Evolutionary conservation across 2,113 vertebrate species (phyloP).

Genomic region (Irena cyanogastra): DNA sequence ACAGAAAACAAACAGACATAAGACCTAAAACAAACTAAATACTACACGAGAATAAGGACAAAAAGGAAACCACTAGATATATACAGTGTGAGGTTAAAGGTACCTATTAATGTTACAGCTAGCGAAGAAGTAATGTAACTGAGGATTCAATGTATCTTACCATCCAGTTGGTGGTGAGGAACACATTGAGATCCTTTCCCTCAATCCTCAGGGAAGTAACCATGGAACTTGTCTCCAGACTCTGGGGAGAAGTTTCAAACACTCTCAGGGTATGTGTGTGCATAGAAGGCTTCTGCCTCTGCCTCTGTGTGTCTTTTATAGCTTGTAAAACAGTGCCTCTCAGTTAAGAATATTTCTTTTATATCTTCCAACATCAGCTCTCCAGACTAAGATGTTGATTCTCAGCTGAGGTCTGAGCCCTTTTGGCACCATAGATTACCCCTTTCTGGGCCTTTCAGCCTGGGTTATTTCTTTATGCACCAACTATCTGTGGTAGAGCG

Average conservation of each 20-base stretch:
- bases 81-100: neutral
- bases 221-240: neutral
- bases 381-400: neutral
- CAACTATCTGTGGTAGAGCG: too few relatives aligned
- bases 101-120: neutral
- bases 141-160: neutral
- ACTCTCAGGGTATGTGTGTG: neutral
- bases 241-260: accelerated
- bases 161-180: neutral
- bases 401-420: neutral
- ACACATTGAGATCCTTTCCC: neutral
- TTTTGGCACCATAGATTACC: neutral
- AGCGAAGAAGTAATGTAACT: neutral
- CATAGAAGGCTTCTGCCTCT: neutral
- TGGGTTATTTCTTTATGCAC: neutral
- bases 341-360: neutral
- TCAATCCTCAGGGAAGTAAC: neutral
- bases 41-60: neutral
- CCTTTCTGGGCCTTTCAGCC: neutral
- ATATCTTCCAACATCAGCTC: too few relatives aligned
- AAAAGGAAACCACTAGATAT: neutral
- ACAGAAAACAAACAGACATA: neutral
- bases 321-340: neutral
- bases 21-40: neutral
- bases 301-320: neutral